Evolutionary conservation across 2,888 invertebrate species (phyloP), one percentile per base, ranked within the genome.

Genomic region (Hirtodrosophila confusa): DNA sequence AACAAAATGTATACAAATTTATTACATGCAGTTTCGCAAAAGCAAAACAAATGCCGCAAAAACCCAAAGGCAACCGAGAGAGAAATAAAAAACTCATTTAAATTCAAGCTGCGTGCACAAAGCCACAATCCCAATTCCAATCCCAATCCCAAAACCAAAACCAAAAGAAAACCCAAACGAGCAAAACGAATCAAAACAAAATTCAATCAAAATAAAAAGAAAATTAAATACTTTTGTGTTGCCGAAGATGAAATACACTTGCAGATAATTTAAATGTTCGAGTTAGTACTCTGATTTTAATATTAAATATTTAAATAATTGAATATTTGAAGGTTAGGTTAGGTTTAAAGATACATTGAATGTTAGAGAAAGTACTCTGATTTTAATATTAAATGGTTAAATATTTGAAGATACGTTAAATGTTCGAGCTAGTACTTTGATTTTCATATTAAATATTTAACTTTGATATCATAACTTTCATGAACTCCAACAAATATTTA

Each of bases 11-110:
- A 57, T 47, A 43, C 31, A 65, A 49, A 54, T 84, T 75, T 68
- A 69, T 80, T 65, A 62, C 63, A 61, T 55, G 65, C 54, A 58
- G 73, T 82, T 82, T 84, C 77, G 85, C 84, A 82, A 76, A 82
- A 68, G 44, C 54, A 50, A 56, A 65, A 75, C 67, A 62, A 74
- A 61, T 31, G 50, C 44, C 64, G 44, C 60, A 65, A 71, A 75
- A 75, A 58, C 40, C 35, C 60, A 48, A 45, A 53, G 17, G 17
- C 17, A 17, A 2, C 17, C 40, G 53, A 47, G 45, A 54, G 27
- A n/a, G 31, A 4, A 37, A 58, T 51, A 40, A 53, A 63, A 63
- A 65, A 40, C 47, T 61, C 33, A 72, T 80, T 78, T 40, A 65
- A 80, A 80, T 78, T 62, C 63, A 43, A 49, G 53, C 64, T 54